Conservation (phyloP, 2,888 invertebrate genomes). For the Idaea aversata region DNA sequence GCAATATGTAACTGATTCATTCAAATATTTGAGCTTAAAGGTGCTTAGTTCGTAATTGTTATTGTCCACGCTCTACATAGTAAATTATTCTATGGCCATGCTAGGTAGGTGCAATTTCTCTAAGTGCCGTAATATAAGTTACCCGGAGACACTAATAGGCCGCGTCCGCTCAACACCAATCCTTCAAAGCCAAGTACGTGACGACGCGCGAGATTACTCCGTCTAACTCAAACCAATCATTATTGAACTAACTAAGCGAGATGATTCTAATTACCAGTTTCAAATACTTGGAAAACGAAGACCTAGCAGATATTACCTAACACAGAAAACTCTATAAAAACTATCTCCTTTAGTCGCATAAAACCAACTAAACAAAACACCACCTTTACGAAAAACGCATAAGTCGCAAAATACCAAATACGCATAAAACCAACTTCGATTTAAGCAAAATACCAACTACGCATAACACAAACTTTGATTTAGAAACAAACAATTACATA, state of each 20-base stretch:
- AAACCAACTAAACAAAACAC: too few relatives aligned
- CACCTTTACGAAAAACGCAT: too few relatives aligned
- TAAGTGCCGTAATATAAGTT: conserved; percentile 49
- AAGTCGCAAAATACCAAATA: too few relatives aligned
- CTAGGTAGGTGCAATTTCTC: conserved; percentile 23
- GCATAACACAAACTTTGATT: too few relatives aligned
- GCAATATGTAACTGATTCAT: not conserved
- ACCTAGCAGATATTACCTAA: not conserved
- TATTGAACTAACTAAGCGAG: conserved; percentile 14
- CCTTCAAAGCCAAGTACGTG: conserved; percentile 20
- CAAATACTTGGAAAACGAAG: not conserved
- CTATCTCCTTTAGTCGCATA: too few relatives aligned
- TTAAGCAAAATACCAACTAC: too few relatives aligned
- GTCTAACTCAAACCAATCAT: conserved; percentile 14
- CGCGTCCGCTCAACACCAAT: conserved; percentile 40
- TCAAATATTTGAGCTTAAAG: not conserved
- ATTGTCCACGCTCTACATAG: not conserved
- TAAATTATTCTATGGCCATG: not conserved
- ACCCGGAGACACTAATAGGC: conserved; percentile 49
- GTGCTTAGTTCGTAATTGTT: not conserved
- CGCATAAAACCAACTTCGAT: too few relatives aligned
- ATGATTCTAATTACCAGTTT: conserved; percentile 15
- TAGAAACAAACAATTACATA: too few relatives aligned
- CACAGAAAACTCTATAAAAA: too few relatives aligned
- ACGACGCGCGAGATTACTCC: conserved; percentile 10